Percentiles rank a stretch among this genome's conserved stretches.
phyloP scores from a whole-genome alignment of 1,140 invertebrate genomes.

The Physella acuta region DNA sequence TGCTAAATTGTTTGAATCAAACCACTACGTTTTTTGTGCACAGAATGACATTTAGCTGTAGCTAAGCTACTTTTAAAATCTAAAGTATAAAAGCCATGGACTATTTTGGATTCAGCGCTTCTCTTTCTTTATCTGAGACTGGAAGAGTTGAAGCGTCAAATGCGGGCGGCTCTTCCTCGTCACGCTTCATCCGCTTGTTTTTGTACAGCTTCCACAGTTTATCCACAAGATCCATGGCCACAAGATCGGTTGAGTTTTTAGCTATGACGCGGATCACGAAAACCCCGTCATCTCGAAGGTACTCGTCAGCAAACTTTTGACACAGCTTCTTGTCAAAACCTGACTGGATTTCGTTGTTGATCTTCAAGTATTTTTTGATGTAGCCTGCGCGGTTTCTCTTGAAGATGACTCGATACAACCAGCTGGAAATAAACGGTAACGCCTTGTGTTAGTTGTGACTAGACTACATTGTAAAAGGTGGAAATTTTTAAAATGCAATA shows the following conservation, averaged over 20 bases:
- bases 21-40: too few relatives aligned
- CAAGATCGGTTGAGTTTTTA: constrained; percentile 56
- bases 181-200: constrained; percentile 29
- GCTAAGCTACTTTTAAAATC: too few relatives aligned
- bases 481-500: too few relatives aligned
- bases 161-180: constrained; percentile 25
- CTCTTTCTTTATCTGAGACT: constrained; percentile 32
- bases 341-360: constrained; percentile 39
- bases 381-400: constrained; percentile 47
- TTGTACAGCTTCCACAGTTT: constrained; percentile 53
- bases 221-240: constrained; percentile 51
- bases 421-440: constrained; percentile 22
- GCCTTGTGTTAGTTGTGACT: too few relatives aligned
- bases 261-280: constrained; percentile 53
- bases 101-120: constrained; percentile 24
- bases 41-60: too few relatives aligned
- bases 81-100: too few relatives aligned
- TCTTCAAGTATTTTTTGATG: constrained; percentile 52
- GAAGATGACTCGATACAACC: constrained; percentile 44
- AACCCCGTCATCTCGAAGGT: constrained; percentile 54
- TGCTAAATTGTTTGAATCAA: too few relatives aligned
- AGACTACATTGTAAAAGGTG: too few relatives aligned
- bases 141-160: constrained; percentile 21
- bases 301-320: constrained; percentile 46
- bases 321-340: constrained; percentile 49